phyloP scores from a whole-genome alignment of 2,113 vertebrate species.

The Aleadryas rufinucha region DNA sequence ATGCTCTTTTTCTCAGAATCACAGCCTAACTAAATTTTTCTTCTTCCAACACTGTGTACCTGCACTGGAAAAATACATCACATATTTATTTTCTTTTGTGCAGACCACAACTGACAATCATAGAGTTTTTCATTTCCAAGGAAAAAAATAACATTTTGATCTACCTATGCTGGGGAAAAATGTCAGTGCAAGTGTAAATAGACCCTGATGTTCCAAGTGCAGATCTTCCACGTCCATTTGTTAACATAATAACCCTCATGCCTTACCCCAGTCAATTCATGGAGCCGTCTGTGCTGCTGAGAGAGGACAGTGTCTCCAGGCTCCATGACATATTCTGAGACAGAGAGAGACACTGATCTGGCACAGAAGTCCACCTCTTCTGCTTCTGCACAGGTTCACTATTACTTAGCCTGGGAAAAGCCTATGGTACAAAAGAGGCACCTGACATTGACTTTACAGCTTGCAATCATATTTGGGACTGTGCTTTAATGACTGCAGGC shows the following conservation, averaged over 20 bases:
- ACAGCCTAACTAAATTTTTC: background rate
- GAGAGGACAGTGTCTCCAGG: background rate
- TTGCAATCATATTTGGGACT: background rate
- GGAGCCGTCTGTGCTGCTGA: background rate
- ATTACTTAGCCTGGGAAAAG: background rate
- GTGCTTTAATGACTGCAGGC: slow-evolving; percentile 13
- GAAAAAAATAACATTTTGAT: background rate
- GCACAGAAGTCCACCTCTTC: background rate
- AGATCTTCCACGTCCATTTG: background rate
- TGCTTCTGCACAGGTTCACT: background rate
- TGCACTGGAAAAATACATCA: background rate
- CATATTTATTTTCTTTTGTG: background rate
- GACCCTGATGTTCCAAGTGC: background rate
- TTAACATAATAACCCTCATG: background rate
- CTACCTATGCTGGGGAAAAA: background rate
- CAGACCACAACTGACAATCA: background rate
- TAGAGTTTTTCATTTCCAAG: background rate
- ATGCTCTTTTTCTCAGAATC: background rate
- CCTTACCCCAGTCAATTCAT: background rate
- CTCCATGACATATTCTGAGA: background rate
- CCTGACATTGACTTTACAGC: background rate
- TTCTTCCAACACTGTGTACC: background rate
- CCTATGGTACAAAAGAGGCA: background rate
- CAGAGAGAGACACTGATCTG: background rate
- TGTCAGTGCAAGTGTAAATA: background rate